Evolutionary conservation across 1,140 invertebrate species (phyloP), one percentile per base, ranked within the genome.

Genomic region (Oppia nitens): DNA sequence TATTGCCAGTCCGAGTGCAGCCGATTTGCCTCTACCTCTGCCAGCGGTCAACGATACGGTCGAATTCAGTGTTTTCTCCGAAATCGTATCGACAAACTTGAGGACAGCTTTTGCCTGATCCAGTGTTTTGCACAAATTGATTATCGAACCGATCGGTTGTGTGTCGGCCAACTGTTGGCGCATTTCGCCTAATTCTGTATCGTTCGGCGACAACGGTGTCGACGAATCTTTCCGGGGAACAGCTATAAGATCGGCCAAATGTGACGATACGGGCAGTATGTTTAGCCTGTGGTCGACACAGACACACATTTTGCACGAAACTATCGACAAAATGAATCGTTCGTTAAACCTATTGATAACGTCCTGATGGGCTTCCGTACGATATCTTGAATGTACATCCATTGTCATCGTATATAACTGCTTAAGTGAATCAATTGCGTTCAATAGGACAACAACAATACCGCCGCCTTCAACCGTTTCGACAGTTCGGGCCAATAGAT

Each of bases 391-490:
- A 78, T 99, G 96, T 12, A 98, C 91, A 79, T 99, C 95, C 96
- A 99, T 99, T 61, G 83, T 83, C 78, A 99, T 85, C 2, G 93
- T 89, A 68, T 90, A 97, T 0, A 99, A 76, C 69, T 99, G 93
- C 70, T 89, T 85, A 4, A 99, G 73, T 0, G 93, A 98, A 50
- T 79, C 77, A 61, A 99, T 76, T 26, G 81, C 81, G 68, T 87
- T 81, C 0, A 98, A 73, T 2, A 85, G 68, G 9, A 99, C 71
- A 32, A 98, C 79, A 59, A 99, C 82, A 0, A 98, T 66, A 23
- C 96, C 96, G 60, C 96, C 95, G 56, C 96, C 95, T 78, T 98
- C 91, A 0, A 98, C 89, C 0, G 96, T 99, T 78, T 99, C 96
- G 64, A 99, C 82, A 4, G 95, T 98, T 62, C 95, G 76, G 0